phyloP scores from a whole-genome alignment of 2,113 vertebrate genomes.

The Guaruba guarouba region DNA sequence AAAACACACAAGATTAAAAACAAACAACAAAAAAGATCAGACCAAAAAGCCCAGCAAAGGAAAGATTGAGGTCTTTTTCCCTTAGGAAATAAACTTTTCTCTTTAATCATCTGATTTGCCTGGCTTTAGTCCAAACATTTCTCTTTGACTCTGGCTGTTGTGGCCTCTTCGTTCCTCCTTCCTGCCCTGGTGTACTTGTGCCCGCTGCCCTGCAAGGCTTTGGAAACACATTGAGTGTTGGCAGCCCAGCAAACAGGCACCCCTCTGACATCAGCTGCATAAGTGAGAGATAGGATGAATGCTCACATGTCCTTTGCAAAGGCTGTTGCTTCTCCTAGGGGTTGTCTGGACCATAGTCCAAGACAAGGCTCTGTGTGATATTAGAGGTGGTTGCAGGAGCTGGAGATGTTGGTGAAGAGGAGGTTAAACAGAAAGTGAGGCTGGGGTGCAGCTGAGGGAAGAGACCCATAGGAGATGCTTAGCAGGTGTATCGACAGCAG shows the following conservation, averaged over 20 bases:
- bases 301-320: neutral
- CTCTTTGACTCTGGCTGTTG: neutral
- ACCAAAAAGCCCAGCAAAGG: neutral
- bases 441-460: neutral
- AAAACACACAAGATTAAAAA: conserved; percentile 42
- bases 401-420: neutral
- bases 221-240: neutral
- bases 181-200: neutral
- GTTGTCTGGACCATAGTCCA: neutral
- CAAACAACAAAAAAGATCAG: neutral
- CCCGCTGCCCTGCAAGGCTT: neutral
- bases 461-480: neutral
- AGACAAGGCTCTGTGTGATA: neutral
- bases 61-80: neutral
- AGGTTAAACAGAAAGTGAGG: neutral
- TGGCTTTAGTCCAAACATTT: neutral
- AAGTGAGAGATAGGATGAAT: neutral
- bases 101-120: conserved; percentile 14
- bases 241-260: neutral
- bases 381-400: neutral
- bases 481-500: accelerated
- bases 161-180: neutral
- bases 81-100: neutral
- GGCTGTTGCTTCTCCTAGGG: neutral
- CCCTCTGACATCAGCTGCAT: neutral